These are phyloP conservation scores for Calameuta pallipes DNA, from an alignment of 2,888 invertebrate genomes.

Conservation along the genomic window DNA sequence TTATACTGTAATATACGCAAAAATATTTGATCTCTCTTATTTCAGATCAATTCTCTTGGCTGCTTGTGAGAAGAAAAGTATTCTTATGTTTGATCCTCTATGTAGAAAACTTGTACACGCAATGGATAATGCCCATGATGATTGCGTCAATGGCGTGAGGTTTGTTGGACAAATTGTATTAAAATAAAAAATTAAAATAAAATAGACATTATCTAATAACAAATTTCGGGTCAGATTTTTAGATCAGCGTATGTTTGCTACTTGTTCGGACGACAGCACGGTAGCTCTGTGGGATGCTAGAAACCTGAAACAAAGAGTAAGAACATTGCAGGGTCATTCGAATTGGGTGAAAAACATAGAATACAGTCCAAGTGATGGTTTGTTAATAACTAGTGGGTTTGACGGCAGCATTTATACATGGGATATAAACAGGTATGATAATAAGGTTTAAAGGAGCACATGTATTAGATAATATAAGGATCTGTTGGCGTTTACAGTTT, in stretches of 20 bases:
- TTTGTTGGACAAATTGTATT: constrained; percentile 65
- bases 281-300: constrained; percentile 95
- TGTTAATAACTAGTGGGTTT: constrained; percentile 90
- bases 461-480: not conserved
- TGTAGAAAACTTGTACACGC: constrained; percentile 80
- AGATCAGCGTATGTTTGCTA: constrained; percentile 88
- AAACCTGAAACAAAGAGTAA: constrained; percentile 80
- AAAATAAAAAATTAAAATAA: constrained; percentile 7
- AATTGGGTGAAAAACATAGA: constrained; percentile 98
- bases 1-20: not conserved
- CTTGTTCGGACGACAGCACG: constrained; percentile 94
- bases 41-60: constrained; percentile 84
- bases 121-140: constrained; percentile 85
- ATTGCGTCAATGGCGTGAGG: constrained; percentile 95
- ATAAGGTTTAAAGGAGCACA: not conserved
- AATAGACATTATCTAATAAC: not conserved
- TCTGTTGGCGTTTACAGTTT: constrained; percentile 56
- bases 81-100: constrained; percentile 88
- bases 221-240: constrained; percentile 75
- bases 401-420: constrained; percentile 94
- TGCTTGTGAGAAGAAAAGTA: constrained; percentile 90
- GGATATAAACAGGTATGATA: constrained; percentile 85
- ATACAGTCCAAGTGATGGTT: constrained; percentile 84
- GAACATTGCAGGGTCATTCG: constrained; percentile 85
- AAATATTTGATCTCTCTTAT: constrained; percentile 29